These are phyloP conservation scores for Ahaetulla prasina DNA, from an alignment of 2,113 vertebrate genomes.

Conservation along the genomic window DNA sequence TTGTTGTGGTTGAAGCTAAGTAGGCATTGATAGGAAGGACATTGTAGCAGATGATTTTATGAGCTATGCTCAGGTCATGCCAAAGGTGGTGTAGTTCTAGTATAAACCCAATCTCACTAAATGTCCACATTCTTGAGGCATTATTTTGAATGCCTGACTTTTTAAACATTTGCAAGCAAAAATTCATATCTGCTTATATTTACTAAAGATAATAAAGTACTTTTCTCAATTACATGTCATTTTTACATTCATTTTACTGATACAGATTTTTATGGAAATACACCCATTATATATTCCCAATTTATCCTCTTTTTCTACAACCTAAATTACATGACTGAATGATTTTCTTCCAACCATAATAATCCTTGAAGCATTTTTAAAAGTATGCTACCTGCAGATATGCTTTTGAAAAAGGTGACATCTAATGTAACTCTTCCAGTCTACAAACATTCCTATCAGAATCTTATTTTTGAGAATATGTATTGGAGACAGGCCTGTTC, in stretches of 20 bases:
- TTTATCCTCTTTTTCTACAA: background rate
- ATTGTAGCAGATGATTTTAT: too few relatives aligned
- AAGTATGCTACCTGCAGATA: background rate
- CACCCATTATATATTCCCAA: background rate
- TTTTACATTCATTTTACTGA: background rate
- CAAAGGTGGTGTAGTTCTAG: too few relatives aligned
- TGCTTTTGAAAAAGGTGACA: background rate
- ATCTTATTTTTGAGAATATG: background rate
- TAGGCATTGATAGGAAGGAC: too few relatives aligned
- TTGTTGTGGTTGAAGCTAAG: too few relatives aligned
- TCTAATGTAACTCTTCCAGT: background rate
- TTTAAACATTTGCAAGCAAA: too few relatives aligned
- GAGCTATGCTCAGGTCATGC: too few relatives aligned
- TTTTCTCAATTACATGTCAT: background rate
- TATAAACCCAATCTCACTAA: too few relatives aligned
- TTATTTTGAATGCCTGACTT: too few relatives aligned
- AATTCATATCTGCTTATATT: background rate
- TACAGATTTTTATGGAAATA: background rate
- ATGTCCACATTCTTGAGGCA: too few relatives aligned
- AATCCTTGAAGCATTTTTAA: background rate
- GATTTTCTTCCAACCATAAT: background rate
- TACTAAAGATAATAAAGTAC: background rate
- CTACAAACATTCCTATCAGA: background rate
- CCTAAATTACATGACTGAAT: background rate
- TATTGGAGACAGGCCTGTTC: background rate